Conservation (phyloP, 2,888 invertebrate genomes). For the Lysandra coridon region DNA sequence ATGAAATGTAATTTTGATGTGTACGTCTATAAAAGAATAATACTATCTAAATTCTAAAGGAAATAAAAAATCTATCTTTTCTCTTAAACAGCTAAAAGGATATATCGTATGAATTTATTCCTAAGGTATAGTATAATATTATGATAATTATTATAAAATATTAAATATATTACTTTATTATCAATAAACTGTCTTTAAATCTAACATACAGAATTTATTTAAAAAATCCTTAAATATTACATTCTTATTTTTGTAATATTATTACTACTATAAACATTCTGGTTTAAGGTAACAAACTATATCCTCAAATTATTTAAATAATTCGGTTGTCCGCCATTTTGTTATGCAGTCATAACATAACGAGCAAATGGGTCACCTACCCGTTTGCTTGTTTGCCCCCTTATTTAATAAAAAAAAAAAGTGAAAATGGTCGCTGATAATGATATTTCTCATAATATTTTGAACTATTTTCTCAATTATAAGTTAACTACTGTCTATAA, state of each 20-base stretch:
- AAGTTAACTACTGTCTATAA: no score
- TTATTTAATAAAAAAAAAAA: no score
- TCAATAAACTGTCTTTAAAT: conserved; percentile 12
- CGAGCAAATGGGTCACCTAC: no score
- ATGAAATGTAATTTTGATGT: neutral
- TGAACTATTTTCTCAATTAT: neutral
- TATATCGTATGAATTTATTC: conserved; percentile 17
- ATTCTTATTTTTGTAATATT: neutral
- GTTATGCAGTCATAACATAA: neutral
- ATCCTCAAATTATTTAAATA: neutral
- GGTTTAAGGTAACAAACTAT: neutral
- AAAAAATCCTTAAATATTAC: neutral
- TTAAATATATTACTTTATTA: conserved; percentile 34
- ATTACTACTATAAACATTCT: no score
- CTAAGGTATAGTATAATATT: conserved; percentile 27
- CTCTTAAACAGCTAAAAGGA: neutral
- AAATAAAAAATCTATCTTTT: neutral
- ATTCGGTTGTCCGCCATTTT: neutral
- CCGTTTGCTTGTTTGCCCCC: no score
- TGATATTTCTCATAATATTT: neutral
- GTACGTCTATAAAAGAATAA: neutral
- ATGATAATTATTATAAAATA: conserved; percentile 29
- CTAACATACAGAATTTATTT: neutral
- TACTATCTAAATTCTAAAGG: no score
- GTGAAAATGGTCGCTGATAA: neutral